Evolutionary conservation across 2,888 invertebrate species (phyloP).

Genomic region (Dendrolimus houi): DNA sequence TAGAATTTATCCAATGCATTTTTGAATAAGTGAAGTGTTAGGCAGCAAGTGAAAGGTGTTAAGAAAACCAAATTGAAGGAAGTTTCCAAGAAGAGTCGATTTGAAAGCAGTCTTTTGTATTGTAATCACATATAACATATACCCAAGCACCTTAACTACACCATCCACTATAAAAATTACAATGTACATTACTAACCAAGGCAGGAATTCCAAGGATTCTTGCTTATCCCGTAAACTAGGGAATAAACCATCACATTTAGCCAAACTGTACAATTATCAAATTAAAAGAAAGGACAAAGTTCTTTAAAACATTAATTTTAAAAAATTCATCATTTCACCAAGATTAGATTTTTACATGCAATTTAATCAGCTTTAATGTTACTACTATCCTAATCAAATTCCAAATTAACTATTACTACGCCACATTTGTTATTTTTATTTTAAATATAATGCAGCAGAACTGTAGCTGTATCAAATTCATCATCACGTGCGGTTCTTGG

Average conservation of each 20-base stretch:
- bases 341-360: conserved; percentile 6
- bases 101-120: conserved; percentile 18
- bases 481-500: conserved; percentile 14
- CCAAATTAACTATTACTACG: conserved; percentile 1
- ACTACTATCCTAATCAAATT: not conserved
- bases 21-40: conserved; percentile 47
- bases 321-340: not conserved
- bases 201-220: conserved; percentile 85
- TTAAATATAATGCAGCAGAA: conserved; percentile 8
- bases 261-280: conserved; percentile 28
- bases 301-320: not conserved
- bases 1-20: conserved; percentile 33
- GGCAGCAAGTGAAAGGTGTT: conserved; percentile 55
- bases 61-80: conserved; percentile 16
- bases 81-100: conserved; percentile 10
- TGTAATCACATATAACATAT: conserved; percentile 18
- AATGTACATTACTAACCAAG: conserved; percentile 84
- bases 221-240: conserved; percentile 88
- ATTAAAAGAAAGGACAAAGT: not conserved
- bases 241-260: conserved; percentile 71
- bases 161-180: conserved; percentile 48
- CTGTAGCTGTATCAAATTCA: conserved; percentile 6
- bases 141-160: conserved; percentile 24
- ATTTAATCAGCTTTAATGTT: conserved; percentile 6
- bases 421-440: not conserved